phyloP scores from a whole-genome alignment of 2,888 invertebrate genomes.

The Eulithis prunata region DNA sequence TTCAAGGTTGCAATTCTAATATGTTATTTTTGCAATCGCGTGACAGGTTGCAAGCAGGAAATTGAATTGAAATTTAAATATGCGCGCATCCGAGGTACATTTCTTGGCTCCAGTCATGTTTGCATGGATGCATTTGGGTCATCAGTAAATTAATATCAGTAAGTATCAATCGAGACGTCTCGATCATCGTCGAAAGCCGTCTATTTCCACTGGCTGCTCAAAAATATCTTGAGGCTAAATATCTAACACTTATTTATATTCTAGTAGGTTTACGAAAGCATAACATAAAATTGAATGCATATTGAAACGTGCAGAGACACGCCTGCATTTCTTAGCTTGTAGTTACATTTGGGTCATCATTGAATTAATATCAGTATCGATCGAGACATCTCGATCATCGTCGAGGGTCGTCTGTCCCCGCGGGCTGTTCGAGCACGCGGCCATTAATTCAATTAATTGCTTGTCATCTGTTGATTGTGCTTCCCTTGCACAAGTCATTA shows the following conservation, averaged over 20 bases:
- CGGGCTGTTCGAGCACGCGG: slow-evolving; percentile 40
- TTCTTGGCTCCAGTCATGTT: slow-evolving; percentile 1
- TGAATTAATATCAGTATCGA: slow-evolving; percentile 31
- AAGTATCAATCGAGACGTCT: slow-evolving; percentile 13
- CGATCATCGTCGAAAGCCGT: too few species aligned
- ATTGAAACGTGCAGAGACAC: background rate
- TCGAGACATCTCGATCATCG: slow-evolving; percentile 33
- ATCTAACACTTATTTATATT: too few species aligned
- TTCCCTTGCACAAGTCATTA: slow-evolving; percentile 67
- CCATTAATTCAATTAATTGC: slow-evolving; percentile 78
- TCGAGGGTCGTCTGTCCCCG: slow-evolving; percentile 26
- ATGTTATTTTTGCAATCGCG: background rate
- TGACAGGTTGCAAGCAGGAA: background rate
- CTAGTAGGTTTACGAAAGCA: too few species aligned
- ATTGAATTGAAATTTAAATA: slow-evolving; percentile 3
- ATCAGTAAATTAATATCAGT: slow-evolving; percentile 29
- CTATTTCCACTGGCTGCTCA: too few species aligned
- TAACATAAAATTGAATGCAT: background rate
- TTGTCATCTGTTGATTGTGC: slow-evolving; percentile 76
- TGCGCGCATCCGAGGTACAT: background rate
- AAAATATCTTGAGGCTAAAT: too few species aligned
- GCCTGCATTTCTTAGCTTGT: background rate
- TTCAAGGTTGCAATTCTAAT: background rate
- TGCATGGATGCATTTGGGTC: slow-evolving; percentile 16
- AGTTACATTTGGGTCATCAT: slow-evolving; percentile 22